phyloP scores from a whole-genome alignment of 2,888 invertebrate species.

The Drosophila neoperkinsi region DNA sequence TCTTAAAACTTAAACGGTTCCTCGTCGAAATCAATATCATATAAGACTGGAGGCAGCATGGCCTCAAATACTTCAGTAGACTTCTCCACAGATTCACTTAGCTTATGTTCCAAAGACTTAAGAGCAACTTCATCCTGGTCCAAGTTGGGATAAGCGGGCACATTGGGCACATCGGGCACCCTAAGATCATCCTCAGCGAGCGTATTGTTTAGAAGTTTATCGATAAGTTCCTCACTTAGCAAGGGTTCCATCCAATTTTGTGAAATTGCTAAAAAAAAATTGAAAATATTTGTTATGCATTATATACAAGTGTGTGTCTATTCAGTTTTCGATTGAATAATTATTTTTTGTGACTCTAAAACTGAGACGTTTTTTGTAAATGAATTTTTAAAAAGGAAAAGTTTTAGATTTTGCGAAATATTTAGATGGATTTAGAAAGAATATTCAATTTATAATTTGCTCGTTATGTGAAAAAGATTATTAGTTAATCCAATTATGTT shows the following conservation, averaged over 20 bases:
- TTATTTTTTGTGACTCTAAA: not conserved
- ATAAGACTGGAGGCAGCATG: slow-evolving; percentile 3
- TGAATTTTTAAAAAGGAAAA: no score
- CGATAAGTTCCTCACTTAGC: slow-evolving; percentile 23
- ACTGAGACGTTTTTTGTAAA: not conserved
- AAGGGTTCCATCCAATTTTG: slow-evolving; percentile 4
- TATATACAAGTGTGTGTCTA: not conserved
- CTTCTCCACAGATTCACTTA: not conserved
- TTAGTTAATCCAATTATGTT: not conserved
- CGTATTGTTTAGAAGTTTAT: slow-evolving; percentile 19
- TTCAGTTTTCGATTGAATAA: not conserved
- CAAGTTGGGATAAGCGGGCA: not conserved
- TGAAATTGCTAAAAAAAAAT: slow-evolving; percentile 11
- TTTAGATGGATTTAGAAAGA: not conserved
- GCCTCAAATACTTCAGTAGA: not conserved
- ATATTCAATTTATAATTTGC: not conserved
- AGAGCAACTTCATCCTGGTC: slow-evolving; percentile 6
- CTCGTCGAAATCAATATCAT: slow-evolving; percentile 3
- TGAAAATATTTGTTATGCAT: no score
- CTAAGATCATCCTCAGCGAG: slow-evolving; percentile 13
- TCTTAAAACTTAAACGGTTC: not conserved
- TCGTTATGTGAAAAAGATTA: not conserved
- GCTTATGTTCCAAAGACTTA: not conserved
- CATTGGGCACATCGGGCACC: not conserved
- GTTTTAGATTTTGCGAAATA: no score